Base-by-base conservation (phyloP, 2,888 invertebrate species). In the Morpho deidamia region DNA sequence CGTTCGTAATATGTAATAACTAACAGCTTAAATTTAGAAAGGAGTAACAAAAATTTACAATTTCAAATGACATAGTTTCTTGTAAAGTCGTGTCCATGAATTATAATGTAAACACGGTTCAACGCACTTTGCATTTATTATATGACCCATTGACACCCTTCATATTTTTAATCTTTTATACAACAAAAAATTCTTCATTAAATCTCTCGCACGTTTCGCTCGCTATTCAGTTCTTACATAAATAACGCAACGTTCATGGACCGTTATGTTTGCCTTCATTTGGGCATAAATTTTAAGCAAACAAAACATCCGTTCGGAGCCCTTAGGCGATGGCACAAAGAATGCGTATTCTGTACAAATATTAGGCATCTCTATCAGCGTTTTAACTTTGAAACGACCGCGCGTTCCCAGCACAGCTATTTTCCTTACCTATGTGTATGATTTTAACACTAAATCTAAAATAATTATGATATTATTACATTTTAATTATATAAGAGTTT, bases 131-230 rank as follows among this genome's bases (percentile, higher is more conserved):
- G 51, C 50, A 40, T 50, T 57, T 38, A 55, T 57, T 49, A 55
- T 55, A 50, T 47, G 23, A 33, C 45, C 23, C 46, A 65, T 56
- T 61, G 70, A 69, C 82, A 80, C 80, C 69, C 78, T 63, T 60
- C 64, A 65, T 64, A 64, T 64, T 67, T 67, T 49, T 49, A 64
- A 67, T 63, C 67, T 69, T 12, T 62, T 68, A 66, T 63, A 65
- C 65, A 67, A 55, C 57, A 59, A 70, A 70, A 71, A 59, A 57
- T 14, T 35, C 45, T 40, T 66, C 64, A 60, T 65, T 64, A 67
- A 72, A 81, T 79, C 76, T 78, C 58, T 61, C 72, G 74, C 83
- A 83, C 83, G 84, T 81, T 81, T 75, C 62, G 71, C 75, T 70
- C 72, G 78, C 74, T 80, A 78, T 79, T 79, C 79, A 76, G 76